Conservation (phyloP, 2,888 invertebrate genomes). For the Conus canariensis region DNA sequence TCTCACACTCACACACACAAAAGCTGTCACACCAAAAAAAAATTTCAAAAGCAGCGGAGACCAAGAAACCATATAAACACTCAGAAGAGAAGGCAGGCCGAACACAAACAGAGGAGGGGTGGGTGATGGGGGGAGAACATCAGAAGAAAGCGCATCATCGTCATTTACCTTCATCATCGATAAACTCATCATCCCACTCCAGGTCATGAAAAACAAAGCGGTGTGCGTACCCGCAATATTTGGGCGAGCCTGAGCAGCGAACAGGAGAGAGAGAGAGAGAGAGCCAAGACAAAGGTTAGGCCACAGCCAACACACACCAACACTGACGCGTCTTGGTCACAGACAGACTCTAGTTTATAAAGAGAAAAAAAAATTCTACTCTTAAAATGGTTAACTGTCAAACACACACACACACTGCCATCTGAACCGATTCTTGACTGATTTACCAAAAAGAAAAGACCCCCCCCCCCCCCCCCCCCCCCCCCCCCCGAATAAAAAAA, state of each 20-base stretch:
- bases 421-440: too few relatives aligned
- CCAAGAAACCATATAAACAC: background rate
- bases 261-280: background rate
- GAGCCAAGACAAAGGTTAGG: background rate
- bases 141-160: background rate
- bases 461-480: too few relatives aligned
- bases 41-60: too few relatives aligned
- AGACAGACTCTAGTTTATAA: too few relatives aligned
- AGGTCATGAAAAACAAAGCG: conserved; percentile 71
- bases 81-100: background rate
- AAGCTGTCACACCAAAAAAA: background rate
- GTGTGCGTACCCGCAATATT: conserved; percentile 54
- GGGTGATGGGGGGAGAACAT: background rate
- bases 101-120: background rate
- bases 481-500: too few relatives aligned
- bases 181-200: conserved; percentile 78
- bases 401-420: too few relatives aligned
- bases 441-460: too few relatives aligned
- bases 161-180: conserved; percentile 66
- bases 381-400: too few relatives aligned
- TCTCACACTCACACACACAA: too few relatives aligned
- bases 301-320: background rate
- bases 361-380: too few relatives aligned
- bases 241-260: conserved; percentile 38
- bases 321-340: too few relatives aligned